Conservation (phyloP, 2,797 vertebrate species). For the Gymnodraco acuticeps region DNA sequence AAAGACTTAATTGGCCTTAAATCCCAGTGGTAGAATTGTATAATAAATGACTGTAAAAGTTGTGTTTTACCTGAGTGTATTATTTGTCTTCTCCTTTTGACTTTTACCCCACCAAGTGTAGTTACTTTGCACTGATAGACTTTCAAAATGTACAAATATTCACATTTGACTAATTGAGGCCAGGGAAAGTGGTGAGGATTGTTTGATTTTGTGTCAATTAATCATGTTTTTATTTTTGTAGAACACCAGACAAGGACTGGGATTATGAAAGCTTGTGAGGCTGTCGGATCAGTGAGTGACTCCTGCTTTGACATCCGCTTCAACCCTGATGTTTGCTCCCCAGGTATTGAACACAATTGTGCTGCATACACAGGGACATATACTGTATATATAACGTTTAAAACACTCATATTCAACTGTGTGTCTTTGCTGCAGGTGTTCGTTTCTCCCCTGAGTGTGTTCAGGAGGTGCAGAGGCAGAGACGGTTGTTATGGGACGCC, state of each 20-base stretch:
- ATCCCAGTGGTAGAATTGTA: background rate
- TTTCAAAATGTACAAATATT: background rate
- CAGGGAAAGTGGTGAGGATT: background rate
- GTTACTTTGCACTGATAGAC: background rate
- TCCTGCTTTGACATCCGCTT: constrained; percentile 92
- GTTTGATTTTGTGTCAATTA: background rate
- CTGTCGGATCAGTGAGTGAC: constrained; percentile 89
- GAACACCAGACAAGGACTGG: constrained; percentile 80
- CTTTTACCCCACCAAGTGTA: too few species aligned
- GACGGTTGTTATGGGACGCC: constrained; percentile 90
- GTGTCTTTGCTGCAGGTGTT: constrained; percentile 83
- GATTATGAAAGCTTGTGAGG: constrained; percentile 86
- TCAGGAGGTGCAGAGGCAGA: constrained; percentile 90
- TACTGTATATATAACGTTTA: background rate
- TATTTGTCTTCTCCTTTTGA: background rate
- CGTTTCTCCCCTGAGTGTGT: constrained; percentile 87
- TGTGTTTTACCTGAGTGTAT: background rate
- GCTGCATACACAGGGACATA: background rate
- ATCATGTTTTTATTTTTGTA: constrained; percentile 27
- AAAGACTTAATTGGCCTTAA: too few species aligned
- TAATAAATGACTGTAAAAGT: too few species aligned
- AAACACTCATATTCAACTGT: background rate
- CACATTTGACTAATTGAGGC: background rate
- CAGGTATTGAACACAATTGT: constrained; percentile 80
- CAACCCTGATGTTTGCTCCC: constrained; percentile 94